Percentiles rank a stretch among this genome's conserved stretches.
Conservation (phyloP, 2,888 invertebrate species). For the Cylloceria caligata region DNA sequence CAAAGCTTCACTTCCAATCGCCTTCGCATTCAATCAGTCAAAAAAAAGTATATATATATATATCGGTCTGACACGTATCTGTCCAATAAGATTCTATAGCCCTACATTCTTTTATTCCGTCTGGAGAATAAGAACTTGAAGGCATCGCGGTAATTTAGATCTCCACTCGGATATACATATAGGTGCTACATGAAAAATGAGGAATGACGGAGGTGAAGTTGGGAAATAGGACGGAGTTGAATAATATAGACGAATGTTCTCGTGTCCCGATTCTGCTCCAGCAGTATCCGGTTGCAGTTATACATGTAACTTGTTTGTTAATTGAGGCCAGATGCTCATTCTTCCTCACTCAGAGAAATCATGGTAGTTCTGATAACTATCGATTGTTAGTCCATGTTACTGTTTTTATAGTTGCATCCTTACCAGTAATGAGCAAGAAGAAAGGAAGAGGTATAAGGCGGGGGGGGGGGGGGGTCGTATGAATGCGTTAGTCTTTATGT, state of each 20-base stretch:
- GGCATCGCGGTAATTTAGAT: constrained; percentile 36
- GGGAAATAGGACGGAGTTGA: constrained; percentile 6
- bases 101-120: constrained; percentile 40
- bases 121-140: constrained; percentile 42
- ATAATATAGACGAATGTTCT: constrained; percentile 48
- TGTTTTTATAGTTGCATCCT: no score
- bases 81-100: constrained; percentile 16
- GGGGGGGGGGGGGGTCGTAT: no score
- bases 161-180: neutral
- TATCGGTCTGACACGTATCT: constrained; percentile 23
- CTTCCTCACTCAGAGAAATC: no score
- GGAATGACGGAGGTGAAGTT: neutral
- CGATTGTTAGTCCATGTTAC: no score
- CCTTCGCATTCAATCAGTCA: constrained; percentile 33
- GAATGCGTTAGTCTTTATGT: no score
- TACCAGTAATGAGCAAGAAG: no score
- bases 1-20: constrained; percentile 62
- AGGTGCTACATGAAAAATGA: constrained; percentile 3
- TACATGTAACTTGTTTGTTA: constrained; percentile 59
- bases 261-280: constrained; percentile 2
- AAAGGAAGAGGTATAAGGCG: no score
- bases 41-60: neutral
- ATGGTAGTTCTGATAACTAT: no score
- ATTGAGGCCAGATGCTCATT: constrained; percentile 59
- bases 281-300: neutral